Evolutionary conservation across 2,888 invertebrate genomes (phyloP), one percentile per base, ranked within the genome.

Genomic region (Drepana falcataria): DNA sequence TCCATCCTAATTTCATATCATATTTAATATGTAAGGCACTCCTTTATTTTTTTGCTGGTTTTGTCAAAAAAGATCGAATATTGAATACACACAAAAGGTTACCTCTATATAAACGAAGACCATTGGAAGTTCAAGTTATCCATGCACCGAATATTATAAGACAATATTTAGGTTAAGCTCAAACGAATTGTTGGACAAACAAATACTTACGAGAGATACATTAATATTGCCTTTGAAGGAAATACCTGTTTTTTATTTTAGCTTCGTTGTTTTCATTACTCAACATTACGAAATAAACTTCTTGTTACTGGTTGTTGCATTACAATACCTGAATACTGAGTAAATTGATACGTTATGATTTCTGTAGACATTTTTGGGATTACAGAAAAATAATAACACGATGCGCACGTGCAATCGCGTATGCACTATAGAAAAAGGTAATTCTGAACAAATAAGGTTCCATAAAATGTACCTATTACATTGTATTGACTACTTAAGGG

Each of bases 11-110:
- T 85, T 86, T 87, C 85, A 88, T 90, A 87, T 87, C 76, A 85
- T 89, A 90, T 83, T 88, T 86, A 81, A 85, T 91, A 91, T 87
- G 87, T 91, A 91, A 91, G 91, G 91, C 91, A 91, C 91, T 91
- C 91, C 90, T 82, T 87, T 88, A 86, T 87, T 87, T 87, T 40
- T 49, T 88, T 82, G 86, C 86, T 83, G 86, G 73, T 85, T 80
- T 83, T 81, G 77, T 87, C 87, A 81, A 87, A 88, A 87, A 79
- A 79, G 80, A 71, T 82, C 77, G 70, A 76, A 82, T 81, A 81
- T 79, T 81, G 21, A 80, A 83, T 79, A 80, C 75, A 79, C 75
- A 75, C 71, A 44, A 44, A 9, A 68, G 66, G 71, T 72, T 69
- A 69, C 77, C 65, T 76, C 75, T 80, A 77, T 73, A 76, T 78